Evolutionary conservation across 2,113 vertebrate genomes (phyloP).

Genomic region (Perca flavescens): DNA sequence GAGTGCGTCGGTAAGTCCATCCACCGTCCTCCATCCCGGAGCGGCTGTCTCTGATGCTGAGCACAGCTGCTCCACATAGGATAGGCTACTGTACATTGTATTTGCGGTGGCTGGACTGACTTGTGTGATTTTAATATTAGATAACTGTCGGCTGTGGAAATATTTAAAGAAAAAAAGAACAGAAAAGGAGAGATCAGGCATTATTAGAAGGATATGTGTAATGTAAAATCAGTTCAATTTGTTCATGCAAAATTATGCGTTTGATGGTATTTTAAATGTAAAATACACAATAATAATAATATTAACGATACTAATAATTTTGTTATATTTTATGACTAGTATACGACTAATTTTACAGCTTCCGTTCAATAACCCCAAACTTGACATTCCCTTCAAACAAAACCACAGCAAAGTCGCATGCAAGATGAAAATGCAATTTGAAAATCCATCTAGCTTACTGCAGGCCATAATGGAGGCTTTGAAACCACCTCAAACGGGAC

Average conservation of each 20-base stretch:
- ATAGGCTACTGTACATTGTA: not conserved
- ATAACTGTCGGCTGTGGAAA: not conserved
- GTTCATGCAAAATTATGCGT: not conserved
- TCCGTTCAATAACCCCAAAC: conserved; percentile 9
- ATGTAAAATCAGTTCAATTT: not conserved
- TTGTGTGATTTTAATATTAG: not conserved
- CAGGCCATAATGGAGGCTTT: conserved; percentile 51
- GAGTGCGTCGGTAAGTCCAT: conserved; percentile 96
- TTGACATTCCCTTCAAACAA: not conserved
- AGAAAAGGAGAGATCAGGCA: not conserved
- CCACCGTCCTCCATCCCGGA: not conserved
- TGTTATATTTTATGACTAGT: not conserved
- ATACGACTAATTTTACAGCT: not conserved
- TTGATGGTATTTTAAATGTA: not conserved
- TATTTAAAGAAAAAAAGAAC: not conserved
- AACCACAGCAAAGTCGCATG: conserved; percentile 30
- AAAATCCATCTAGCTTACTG: conserved; percentile 45
- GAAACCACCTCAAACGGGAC: conserved; percentile 61
- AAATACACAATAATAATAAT: not conserved
- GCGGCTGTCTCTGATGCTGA: not conserved
- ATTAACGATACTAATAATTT: not conserved
- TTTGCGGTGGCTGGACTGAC: not conserved
- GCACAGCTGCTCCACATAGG: not conserved
- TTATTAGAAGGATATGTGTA: not conserved
- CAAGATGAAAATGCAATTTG: conserved; percentile 49